Evolutionary conservation across 2,797 vertebrate species (phyloP).

Genomic region (Gymnoscopelus microlampas): DNA sequence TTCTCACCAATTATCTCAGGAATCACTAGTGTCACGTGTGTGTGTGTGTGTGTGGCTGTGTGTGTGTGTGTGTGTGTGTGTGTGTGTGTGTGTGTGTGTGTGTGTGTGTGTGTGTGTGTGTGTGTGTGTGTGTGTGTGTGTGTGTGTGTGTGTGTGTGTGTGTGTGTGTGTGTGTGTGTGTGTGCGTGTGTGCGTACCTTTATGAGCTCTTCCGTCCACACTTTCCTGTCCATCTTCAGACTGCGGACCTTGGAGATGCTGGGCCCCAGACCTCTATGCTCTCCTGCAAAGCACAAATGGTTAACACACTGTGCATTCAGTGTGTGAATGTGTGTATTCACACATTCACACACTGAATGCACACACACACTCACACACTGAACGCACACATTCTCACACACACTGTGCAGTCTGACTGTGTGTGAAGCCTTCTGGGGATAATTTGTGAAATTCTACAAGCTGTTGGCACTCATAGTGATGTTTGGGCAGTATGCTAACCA

Average conservation of each 20-base stretch:
- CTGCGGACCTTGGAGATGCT: constrained; percentile 93
- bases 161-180: neutral
- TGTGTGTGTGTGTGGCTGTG: neutral
- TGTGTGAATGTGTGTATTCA: no score
- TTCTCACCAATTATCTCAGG: no score
- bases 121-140: no score
- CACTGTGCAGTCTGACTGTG: constrained; percentile 58
- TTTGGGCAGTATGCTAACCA: no score
- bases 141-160: no score
- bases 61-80: constrained; percentile 3
- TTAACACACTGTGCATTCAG: no score
- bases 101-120: no score
- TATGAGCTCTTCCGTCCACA: constrained; percentile 94
- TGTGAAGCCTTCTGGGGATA: neutral
- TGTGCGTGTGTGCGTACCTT: constrained; percentile 78
- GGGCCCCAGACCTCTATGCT: constrained; percentile 91
- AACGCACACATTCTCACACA: constrained; percentile 85
- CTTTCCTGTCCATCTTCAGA: constrained; percentile 96
- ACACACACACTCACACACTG: constrained; percentile 6
- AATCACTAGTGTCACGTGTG: no score
- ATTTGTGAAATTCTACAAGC: constrained; percentile 6
- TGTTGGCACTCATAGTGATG: neutral
- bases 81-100: no score
- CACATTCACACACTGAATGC: constrained; percentile 2
- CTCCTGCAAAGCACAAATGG: constrained; percentile 76